Evolutionary conservation across 2,113 vertebrate genomes (phyloP).

Genomic region (Sylvietta virens): DNA sequence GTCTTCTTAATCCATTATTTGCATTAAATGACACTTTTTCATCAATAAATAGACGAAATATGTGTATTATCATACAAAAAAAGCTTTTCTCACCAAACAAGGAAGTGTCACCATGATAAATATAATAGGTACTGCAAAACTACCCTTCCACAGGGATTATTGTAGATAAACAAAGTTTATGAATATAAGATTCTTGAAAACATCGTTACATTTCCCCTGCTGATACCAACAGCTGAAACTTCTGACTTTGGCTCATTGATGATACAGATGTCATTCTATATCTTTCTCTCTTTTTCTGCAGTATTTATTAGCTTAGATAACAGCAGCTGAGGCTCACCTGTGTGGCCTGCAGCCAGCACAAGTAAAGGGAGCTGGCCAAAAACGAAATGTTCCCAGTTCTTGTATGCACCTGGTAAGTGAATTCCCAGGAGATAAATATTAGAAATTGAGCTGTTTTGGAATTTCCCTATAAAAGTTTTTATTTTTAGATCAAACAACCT

Average conservation of each 20-base stretch:
- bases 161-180: neutral
- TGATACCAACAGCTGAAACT: neutral
- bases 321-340: conserved; percentile 28
- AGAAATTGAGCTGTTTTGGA: neutral
- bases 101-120: neutral
- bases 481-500: neutral
- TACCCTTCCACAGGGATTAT: neutral
- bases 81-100: neutral
- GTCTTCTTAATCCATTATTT: neutral
- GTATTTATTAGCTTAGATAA: conserved; percentile 17
- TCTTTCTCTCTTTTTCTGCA: neutral
- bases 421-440: neutral
- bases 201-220: neutral
- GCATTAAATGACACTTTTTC: neutral
- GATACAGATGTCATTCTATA: neutral
- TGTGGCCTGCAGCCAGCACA: neutral
- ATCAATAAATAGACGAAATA: neutral
- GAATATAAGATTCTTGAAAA: neutral
- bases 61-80: neutral
- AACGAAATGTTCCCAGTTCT: conserved; percentile 19
- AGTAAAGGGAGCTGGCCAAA: neutral
- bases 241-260: neutral
- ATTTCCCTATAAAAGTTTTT: neutral
- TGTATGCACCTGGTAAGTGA: neutral
- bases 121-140: neutral